These are phyloP conservation scores for Darevskia nairensis DNA, from an alignment of 2,797 vertebrate genomes.

Conservation along the genomic window DNA sequence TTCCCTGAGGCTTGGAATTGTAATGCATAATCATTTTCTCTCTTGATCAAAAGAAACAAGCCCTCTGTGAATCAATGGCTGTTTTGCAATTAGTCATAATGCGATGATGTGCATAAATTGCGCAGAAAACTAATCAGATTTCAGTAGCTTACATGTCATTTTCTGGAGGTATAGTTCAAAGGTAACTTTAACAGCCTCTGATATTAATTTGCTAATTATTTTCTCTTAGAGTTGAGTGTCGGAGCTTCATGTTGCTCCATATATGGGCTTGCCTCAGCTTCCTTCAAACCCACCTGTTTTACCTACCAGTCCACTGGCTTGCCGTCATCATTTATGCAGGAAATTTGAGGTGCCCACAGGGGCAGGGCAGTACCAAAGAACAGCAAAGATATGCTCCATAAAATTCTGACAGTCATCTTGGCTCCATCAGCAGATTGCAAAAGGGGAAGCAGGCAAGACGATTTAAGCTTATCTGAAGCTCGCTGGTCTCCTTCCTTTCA, in stretches of 20 bases:
- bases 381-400: conserved; percentile 33
- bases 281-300: background rate
- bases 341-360: conserved; percentile 74
- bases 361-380: conserved; percentile 46
- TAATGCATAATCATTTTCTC: background rate
- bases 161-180: conserved; percentile 36
- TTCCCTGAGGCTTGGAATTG: conserved; percentile 29
- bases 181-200: background rate
- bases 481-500: background rate
- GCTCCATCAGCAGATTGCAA: conserved; percentile 1
- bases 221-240: background rate
- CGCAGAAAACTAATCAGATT: conserved; percentile 31
- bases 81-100: conserved; percentile 45
- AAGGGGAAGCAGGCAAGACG: background rate
- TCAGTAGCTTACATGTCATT: background rate
- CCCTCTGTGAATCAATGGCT: conserved; percentile 15
- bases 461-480: background rate
- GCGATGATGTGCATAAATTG: conserved; percentile 21
- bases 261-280: conserved; percentile 30
- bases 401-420: conserved; percentile 64
- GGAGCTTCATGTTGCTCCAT: background rate
- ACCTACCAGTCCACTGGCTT: conserved; percentile 91
- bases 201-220: background rate
- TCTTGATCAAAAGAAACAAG: conserved; percentile 50
- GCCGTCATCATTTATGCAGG: conserved; percentile 89